phyloP scores from a whole-genome alignment of 2,888 invertebrate species.

The Dolomedes plantarius region DNA sequence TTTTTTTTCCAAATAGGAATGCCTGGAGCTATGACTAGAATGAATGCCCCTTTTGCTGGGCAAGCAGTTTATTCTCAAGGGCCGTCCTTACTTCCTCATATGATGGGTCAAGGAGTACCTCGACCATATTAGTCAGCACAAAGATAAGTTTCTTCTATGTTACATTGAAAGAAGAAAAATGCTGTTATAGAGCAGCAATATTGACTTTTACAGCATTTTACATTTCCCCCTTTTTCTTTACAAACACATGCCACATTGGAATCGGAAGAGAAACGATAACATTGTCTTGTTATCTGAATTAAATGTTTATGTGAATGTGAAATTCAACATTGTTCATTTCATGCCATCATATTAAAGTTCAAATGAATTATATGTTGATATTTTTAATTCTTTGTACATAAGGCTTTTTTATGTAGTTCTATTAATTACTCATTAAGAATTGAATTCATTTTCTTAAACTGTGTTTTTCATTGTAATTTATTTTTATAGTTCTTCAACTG shows the following conservation, averaged over 20 bases:
- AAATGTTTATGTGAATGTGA: too few species aligned
- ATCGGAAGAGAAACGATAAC: too few species aligned
- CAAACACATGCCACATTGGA: too few species aligned
- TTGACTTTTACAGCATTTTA: neutral
- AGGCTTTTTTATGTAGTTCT: too few species aligned
- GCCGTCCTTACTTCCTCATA: conserved; percentile 32
- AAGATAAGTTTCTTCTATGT: conserved; percentile 64
- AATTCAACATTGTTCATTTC: neutral
- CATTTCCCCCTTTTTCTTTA: too few species aligned
- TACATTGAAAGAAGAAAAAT: conserved; percentile 31
- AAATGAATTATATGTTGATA: neutral
- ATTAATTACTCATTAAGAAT: too few species aligned
- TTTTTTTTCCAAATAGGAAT: too few species aligned
- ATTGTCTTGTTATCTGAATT: too few species aligned
- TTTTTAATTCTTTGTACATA: too few species aligned
- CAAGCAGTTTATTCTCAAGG: conserved; percentile 50
- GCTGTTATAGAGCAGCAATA: neutral
- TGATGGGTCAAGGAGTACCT: conserved; percentile 69
- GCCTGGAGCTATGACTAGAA: conserved; percentile 42
- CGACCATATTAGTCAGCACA: conserved; percentile 49
- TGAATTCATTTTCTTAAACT: too few species aligned
- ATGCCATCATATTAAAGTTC: neutral
- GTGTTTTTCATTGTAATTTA: too few species aligned
- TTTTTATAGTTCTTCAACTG: too few species aligned
- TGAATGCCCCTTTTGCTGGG: conserved; percentile 35